Conservation (phyloP, 1,140 invertebrate species). For the Sipha flava region DNA sequence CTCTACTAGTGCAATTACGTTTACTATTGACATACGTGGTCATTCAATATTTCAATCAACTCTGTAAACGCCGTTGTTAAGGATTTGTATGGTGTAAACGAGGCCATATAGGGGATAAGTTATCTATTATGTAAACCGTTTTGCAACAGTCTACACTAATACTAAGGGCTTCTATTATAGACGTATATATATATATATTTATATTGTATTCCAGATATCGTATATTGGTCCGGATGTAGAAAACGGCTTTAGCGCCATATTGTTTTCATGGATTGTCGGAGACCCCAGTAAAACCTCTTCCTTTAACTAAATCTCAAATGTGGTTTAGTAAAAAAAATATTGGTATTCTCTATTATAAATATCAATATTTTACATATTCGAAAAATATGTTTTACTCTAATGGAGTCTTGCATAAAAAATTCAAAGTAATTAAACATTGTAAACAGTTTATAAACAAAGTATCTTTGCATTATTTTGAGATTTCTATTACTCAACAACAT, state of each 20-base stretch:
- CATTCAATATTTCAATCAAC: neutral
- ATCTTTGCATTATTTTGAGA: no score
- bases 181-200: neutral
- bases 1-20: neutral
- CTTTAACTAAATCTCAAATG: neutral
- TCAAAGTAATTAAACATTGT: no score
- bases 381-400: neutral
- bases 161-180: neutral
- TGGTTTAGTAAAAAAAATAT: neutral
- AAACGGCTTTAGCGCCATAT: conserved; percentile 17
- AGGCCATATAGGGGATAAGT: neutral
- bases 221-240: neutral
- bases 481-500: no score
- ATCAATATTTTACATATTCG: neutral
- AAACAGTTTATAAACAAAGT: no score
- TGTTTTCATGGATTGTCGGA: conserved; percentile 11
- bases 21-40: neutral
- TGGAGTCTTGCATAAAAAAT: neutral
- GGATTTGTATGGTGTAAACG: neutral
- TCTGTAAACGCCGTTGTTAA: neutral
- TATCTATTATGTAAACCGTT: neutral
- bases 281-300: neutral
- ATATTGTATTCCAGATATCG: neutral
- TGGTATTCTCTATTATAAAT: neutral
- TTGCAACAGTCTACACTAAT: neutral